Conservation (phyloP, 2,113 vertebrate species). For the Lucifuga dentata region DNA sequence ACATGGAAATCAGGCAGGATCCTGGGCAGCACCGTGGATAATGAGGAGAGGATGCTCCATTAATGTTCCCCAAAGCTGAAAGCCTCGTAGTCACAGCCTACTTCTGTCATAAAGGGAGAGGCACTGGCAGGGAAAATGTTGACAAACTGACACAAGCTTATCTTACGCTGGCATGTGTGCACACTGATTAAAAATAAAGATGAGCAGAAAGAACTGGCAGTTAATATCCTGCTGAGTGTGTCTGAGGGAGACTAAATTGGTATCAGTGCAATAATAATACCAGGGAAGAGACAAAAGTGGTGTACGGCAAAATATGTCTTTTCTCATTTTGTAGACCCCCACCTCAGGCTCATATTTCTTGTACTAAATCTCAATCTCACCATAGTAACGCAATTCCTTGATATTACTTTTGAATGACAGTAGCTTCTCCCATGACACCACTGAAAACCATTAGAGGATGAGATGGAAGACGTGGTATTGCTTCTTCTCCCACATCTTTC, state of each 20-base stretch:
- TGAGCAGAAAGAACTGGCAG: slow-evolving; percentile 38
- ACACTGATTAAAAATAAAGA: slow-evolving; percentile 59
- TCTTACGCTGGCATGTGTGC: slow-evolving; percentile 56
- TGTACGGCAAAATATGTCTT: background rate
- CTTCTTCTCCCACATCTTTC: slow-evolving; percentile 19
- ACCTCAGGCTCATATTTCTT: background rate
- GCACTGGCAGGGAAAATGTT: slow-evolving; percentile 33
- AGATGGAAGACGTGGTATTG: slow-evolving; percentile 43
- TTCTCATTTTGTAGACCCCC: slow-evolving; percentile 1
- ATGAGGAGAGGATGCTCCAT: slow-evolving; percentile 65
- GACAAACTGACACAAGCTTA: slow-evolving; percentile 58
- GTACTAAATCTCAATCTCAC: slow-evolving; percentile 19
- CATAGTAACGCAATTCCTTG: slow-evolving; percentile 24
- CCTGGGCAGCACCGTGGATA: slow-evolving; percentile 52
- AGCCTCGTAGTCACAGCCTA: slow-evolving; percentile 50
- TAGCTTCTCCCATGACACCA: slow-evolving; percentile 3
- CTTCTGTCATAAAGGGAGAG: slow-evolving; percentile 39
- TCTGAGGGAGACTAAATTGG: slow-evolving; percentile 18
- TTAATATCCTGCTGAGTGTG: slow-evolving; percentile 44
- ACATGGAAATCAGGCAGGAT: slow-evolving; percentile 25
- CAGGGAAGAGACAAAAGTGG: slow-evolving; percentile 27
- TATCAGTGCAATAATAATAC: slow-evolving; percentile 49
- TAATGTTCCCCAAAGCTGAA: slow-evolving; percentile 50
- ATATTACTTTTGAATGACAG: slow-evolving; percentile 40
- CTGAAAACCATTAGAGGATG: slow-evolving; percentile 45